Conservation (phyloP, 2,888 invertebrate species). For the Caenorhabditis auriculariae region DNA sequence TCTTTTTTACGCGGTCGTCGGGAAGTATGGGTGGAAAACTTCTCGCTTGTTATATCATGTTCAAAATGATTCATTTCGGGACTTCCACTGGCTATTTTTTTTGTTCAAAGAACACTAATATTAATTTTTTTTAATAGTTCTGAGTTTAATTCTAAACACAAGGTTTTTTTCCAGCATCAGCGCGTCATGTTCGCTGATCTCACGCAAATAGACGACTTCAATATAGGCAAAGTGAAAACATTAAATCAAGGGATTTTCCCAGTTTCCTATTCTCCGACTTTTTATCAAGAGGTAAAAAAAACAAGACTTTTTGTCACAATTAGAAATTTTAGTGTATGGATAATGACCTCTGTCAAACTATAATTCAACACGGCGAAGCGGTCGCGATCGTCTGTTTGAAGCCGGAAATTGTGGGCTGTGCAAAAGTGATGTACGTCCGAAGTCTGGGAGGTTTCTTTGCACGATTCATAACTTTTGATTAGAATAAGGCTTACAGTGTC, state of each 20-base stretch:
- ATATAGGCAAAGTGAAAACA: no score
- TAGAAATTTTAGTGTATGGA: constrained; percentile 15
- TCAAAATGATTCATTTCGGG: no score
- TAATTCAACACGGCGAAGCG: constrained; percentile 10
- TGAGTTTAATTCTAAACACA: no score
- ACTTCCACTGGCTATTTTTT: no score
- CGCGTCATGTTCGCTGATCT: no score
- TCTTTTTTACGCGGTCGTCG: no score
- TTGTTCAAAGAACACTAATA: no score
- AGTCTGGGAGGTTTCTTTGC: constrained; percentile 23
- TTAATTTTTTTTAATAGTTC: no score
- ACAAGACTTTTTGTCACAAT: background rate
- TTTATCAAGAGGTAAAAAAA: constrained; percentile 15
- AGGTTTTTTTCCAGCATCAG: no score
- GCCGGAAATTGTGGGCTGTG: constrained; percentile 11
- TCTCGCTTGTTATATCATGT: no score
- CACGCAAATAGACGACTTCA: no score
- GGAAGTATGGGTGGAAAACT: no score
- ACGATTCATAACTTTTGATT: background rate
- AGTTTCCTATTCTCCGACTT: constrained; percentile 20
- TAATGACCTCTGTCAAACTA: constrained; percentile 14
- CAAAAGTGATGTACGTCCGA: constrained; percentile 18
- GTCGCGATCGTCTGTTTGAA: constrained; percentile 26
- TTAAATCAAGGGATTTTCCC: constrained; percentile 22
- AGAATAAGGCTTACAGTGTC: constrained; percentile 19